Evolutionary conservation across 2,113 vertebrate genomes (phyloP).

Genomic region (Erinaceus europaeus): DNA sequence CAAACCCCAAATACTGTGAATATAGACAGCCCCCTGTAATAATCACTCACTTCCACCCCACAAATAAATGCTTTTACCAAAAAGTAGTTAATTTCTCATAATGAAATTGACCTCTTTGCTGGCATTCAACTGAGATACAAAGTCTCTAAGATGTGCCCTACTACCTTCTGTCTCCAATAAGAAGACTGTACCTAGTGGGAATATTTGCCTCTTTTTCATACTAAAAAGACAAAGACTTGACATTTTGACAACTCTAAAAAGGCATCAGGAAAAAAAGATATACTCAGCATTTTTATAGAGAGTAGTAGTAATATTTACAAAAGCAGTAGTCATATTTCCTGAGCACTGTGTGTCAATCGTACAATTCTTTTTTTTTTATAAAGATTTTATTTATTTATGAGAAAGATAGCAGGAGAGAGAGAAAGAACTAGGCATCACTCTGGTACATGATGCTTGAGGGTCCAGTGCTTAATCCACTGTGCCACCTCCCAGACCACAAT

Average conservation of each 20-base stretch:
- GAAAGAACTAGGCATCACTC: no score
- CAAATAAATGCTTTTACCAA: background rate
- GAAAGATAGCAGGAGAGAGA: no score
- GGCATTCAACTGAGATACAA: conserved; percentile 8
- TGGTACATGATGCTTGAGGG: no score
- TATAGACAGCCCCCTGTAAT: background rate
- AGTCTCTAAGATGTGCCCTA: background rate
- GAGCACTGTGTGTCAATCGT: background rate
- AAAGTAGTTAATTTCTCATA: background rate
- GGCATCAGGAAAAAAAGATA: conserved; percentile 35
- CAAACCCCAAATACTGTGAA: background rate
- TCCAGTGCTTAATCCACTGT: no score
- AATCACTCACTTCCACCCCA: background rate
- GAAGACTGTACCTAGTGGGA: background rate
- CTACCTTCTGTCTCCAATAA: conserved; percentile 15
- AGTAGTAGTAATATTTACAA: background rate
- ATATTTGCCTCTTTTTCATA: background rate
- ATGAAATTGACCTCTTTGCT: conserved; percentile 10
- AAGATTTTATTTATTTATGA: no score
- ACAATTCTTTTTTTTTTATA: no score
- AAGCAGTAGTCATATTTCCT: background rate
- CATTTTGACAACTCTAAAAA: background rate
- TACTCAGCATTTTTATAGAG: background rate
- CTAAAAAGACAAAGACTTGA: conserved; percentile 8
- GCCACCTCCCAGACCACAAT: no score